Conservation (phyloP, 2,888 invertebrate species). For the Amblyteles armatorius region DNA sequence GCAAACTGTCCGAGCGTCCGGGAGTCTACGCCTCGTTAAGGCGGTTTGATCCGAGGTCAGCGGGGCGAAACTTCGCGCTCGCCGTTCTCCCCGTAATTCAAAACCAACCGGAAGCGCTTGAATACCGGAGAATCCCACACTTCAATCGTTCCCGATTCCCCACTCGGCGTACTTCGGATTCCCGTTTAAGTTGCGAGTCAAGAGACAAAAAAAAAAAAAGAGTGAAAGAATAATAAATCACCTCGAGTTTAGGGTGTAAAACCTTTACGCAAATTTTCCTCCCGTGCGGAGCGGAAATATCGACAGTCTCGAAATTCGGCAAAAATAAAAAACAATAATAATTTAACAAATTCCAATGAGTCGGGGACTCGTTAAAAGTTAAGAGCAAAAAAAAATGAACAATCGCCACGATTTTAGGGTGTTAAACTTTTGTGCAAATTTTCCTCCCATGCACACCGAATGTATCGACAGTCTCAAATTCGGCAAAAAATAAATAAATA, state of each 20-base stretch:
- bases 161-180: conserved; percentile 28
- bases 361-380: no score
- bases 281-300: no score
- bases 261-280: no score
- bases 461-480: no score
- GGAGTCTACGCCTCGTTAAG: conserved; percentile 65
- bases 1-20: conserved; percentile 66
- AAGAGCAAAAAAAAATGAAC: no score
- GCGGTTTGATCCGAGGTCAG: conserved; percentile 64
- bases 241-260: no score
- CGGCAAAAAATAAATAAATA: background rate
- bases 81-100: conserved; percentile 21
- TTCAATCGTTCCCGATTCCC: conserved; percentile 31
- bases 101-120: conserved; percentile 17
- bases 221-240: background rate
- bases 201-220: background rate
- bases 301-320: no score
- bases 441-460: no score
- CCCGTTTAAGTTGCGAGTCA: conserved; percentile 37
- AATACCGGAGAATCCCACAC: conserved; percentile 44
- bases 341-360: background rate
- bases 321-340: background rate
- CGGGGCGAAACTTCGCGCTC: conserved; percentile 47
- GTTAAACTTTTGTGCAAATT: no score
- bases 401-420: no score